These are phyloP conservation scores for Megaustenia siamemsis DNA, from an alignment of 2,888 invertebrate species.

Conservation along the genomic window DNA sequence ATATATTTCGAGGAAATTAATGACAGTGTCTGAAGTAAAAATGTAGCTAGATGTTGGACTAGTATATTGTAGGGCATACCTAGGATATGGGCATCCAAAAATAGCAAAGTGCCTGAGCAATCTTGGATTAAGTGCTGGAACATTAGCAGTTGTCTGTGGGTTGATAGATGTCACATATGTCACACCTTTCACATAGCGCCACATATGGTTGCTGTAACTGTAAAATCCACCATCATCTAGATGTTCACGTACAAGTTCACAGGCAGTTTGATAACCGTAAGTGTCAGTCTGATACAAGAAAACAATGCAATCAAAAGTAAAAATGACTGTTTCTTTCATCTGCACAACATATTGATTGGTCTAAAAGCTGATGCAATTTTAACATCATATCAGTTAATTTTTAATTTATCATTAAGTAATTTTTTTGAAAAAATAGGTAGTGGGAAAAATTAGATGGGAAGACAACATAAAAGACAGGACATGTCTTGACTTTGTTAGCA, in stretches of 20 bases:
- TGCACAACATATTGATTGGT: too few species aligned
- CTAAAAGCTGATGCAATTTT: too few species aligned
- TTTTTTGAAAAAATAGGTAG: too few species aligned
- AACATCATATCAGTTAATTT: too few species aligned
- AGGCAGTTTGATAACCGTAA: constrained; percentile 77
- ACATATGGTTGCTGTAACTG: constrained; percentile 72
- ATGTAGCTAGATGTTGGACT: not conserved
- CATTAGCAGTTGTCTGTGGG: constrained; percentile 70
- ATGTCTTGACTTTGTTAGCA: too few species aligned
- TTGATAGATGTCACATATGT: constrained; percentile 78
- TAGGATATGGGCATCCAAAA: constrained; percentile 76
- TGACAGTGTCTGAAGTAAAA: not conserved
- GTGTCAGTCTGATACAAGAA: constrained; percentile 69
- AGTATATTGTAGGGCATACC: constrained; percentile 63
- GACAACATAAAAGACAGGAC: too few species aligned
- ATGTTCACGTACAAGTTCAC: constrained; percentile 79
- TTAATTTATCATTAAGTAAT: too few species aligned
- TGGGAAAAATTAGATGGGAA: too few species aligned
- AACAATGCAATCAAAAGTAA: too few species aligned
- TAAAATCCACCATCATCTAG: constrained; percentile 80
- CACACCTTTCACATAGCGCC: constrained; percentile 79
- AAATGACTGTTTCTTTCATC: too few species aligned
- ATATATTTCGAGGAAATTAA: not conserved
- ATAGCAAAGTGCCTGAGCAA: constrained; percentile 78
- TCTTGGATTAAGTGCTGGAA: constrained; percentile 74